phyloP scores from a whole-genome alignment of 2,797 vertebrate genomes.

The Pseudotriccus pelzelni region DNA sequence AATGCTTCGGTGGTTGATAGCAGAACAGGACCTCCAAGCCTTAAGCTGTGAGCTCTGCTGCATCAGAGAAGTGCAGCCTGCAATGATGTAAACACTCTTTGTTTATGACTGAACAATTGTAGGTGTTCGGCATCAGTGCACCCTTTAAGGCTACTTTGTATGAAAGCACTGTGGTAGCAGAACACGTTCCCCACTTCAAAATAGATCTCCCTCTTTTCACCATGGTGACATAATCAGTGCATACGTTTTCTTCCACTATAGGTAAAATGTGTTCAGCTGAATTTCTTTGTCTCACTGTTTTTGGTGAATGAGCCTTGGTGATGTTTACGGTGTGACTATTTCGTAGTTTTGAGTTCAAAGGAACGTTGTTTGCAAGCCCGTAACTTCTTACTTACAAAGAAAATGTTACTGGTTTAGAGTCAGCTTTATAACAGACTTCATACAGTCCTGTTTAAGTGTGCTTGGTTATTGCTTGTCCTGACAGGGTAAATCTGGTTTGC shows the following conservation, averaged over 20 bases:
- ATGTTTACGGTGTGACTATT: not conserved
- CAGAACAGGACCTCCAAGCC: not conserved
- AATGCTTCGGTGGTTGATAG: not conserved
- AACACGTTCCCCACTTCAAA: not conserved
- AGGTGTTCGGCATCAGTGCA: not conserved
- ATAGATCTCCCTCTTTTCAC: not conserved
- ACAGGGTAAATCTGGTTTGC: not conserved
- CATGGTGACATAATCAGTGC: not conserved
- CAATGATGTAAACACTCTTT: not conserved
- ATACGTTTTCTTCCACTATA: not conserved
- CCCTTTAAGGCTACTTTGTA: not conserved
- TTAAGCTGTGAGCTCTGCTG: not conserved
- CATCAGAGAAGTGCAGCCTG: not conserved
- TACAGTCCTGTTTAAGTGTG: not conserved
- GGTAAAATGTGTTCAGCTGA: not conserved
- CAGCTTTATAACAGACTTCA: not conserved
- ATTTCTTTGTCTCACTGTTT: not conserved
- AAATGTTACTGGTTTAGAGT: not conserved
- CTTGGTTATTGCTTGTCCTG: not conserved
- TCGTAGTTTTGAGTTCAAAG: not conserved
- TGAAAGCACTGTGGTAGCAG: not conserved
- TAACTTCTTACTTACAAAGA: not conserved
- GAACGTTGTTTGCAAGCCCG: not conserved
- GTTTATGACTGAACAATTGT: not conserved
- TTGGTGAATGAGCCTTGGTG: not conserved